Conservation (phyloP, 2,797 vertebrate genomes). For the Apodemus agrarius region DNA sequence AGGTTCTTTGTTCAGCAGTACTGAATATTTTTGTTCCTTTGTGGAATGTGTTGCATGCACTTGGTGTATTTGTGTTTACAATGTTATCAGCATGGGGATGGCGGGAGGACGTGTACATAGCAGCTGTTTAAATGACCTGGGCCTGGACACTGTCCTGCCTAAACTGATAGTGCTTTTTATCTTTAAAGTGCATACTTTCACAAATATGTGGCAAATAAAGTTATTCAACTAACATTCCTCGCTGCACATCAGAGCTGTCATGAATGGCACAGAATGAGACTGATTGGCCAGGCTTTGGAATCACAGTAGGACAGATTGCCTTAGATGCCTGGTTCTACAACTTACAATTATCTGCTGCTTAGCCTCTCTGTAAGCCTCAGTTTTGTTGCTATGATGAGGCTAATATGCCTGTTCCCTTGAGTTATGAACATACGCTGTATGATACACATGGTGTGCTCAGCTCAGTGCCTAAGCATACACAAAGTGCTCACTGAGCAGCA, state of each 20-base stretch:
- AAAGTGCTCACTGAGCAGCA: not conserved
- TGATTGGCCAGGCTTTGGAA: not conserved
- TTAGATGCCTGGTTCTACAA: not conserved
- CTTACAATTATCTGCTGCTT: not conserved
- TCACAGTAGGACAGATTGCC: not conserved
- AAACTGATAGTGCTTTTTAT: constrained; percentile 73
- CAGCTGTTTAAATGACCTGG: constrained; percentile 72
- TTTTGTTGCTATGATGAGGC: constrained; percentile 11
- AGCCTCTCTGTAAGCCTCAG: not conserved
- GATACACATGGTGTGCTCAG: not conserved
- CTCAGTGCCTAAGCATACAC: not conserved
- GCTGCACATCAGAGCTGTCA: constrained; percentile 43
- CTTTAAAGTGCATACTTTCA: constrained; percentile 69
- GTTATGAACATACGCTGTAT: not conserved
- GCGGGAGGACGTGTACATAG: constrained; percentile 82
- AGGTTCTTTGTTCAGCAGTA: constrained; percentile 77
- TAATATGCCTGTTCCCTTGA: not conserved
- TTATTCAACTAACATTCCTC: constrained; percentile 41
- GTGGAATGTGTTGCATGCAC: constrained; percentile 80
- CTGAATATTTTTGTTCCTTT: constrained; percentile 77
- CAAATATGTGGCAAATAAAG: constrained; percentile 66
- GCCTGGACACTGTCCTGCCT: constrained; percentile 54
- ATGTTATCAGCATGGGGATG: constrained; percentile 73
- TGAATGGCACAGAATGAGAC: not conserved
- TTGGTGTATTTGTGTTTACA: constrained; percentile 67